These are phyloP conservation scores for Drosophila pallidifrons DNA, from an alignment of 1,140 invertebrate genomes.

Conservation along the genomic window DNA sequence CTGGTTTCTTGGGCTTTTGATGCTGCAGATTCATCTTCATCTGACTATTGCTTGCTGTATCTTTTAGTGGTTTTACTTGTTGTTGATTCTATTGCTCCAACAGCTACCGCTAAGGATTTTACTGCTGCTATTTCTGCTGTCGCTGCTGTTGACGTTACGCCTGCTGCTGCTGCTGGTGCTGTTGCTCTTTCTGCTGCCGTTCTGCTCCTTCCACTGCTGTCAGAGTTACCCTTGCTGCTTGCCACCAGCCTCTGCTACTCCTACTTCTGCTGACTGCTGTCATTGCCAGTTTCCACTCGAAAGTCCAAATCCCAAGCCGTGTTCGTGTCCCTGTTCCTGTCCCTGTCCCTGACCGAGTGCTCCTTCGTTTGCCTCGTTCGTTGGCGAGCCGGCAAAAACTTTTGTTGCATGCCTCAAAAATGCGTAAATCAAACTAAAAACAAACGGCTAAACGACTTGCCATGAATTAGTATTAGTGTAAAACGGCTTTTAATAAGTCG, in stretches of 20 bases:
- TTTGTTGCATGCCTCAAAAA: conserved; percentile 31
- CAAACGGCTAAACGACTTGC: conserved; percentile 41
- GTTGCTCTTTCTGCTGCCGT: conserved; percentile 1
- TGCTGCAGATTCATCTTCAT: too few species aligned
- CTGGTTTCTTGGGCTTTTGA: too few species aligned
- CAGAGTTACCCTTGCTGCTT: too few species aligned
- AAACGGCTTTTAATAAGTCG: conserved; percentile 55
- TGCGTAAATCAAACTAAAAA: conserved; percentile 57
- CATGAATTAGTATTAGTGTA: conserved; percentile 58
- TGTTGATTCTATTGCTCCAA: neutral
- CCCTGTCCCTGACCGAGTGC: too few species aligned
- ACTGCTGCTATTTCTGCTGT: neutral
- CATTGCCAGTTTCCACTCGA: conserved; percentile 4
- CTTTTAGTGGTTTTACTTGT: neutral
- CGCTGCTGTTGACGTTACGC: neutral
- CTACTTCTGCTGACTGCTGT: conserved; percentile 4
- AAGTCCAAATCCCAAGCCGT: conserved; percentile 13
- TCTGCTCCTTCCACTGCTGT: neutral
- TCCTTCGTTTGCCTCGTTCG: too few species aligned
- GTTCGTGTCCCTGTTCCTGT: neutral
- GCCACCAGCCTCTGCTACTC: too few species aligned
- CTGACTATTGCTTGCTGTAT: too few species aligned
- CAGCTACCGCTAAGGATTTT: neutral
- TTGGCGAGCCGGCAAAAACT: neutral
- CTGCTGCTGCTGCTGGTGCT: neutral